These are phyloP conservation scores for Tringa solitaria DNA, from an alignment of 2,113 vertebrate species.

Conservation along the genomic window DNA sequence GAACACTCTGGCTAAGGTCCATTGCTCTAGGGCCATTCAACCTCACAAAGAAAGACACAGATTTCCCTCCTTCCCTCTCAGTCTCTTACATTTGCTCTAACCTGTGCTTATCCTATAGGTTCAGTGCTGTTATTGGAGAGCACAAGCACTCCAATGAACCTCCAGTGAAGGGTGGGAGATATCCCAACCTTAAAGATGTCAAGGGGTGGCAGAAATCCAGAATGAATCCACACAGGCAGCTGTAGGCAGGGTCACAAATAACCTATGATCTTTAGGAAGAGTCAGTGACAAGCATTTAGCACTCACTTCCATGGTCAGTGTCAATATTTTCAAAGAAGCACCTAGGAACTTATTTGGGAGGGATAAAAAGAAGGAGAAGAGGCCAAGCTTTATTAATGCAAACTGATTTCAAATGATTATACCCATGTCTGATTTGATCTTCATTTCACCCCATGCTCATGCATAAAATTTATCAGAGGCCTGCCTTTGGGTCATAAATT, in stretches of 20 bases:
- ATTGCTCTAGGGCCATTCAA: not conserved
- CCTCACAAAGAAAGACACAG: not conserved
- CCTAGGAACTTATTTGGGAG: not conserved
- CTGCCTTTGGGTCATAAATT: not conserved
- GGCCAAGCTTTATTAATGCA: not conserved
- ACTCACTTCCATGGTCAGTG: not conserved
- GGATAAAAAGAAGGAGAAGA: not conserved
- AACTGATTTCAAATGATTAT: not conserved
- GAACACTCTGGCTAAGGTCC: not conserved
- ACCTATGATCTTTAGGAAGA: not conserved
- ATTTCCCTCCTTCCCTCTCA: not conserved
- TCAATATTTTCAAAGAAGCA: not conserved
- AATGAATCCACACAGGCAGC: not conserved
- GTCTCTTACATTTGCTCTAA: not conserved
- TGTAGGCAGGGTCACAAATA: not conserved
- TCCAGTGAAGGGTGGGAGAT: not conserved
- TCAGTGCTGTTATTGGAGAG: not conserved
- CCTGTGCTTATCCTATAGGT: not conserved
- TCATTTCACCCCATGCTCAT: not conserved
- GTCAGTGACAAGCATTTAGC: not conserved
- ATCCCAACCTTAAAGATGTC: not conserved
- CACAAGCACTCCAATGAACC: not conserved
- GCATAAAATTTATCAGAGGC: not conserved
- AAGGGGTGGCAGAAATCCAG: not conserved
- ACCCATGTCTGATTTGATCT: not conserved